phyloP scores from a whole-genome alignment of 2,797 vertebrate genomes.

The Paedocypris micromegethes region DNA sequence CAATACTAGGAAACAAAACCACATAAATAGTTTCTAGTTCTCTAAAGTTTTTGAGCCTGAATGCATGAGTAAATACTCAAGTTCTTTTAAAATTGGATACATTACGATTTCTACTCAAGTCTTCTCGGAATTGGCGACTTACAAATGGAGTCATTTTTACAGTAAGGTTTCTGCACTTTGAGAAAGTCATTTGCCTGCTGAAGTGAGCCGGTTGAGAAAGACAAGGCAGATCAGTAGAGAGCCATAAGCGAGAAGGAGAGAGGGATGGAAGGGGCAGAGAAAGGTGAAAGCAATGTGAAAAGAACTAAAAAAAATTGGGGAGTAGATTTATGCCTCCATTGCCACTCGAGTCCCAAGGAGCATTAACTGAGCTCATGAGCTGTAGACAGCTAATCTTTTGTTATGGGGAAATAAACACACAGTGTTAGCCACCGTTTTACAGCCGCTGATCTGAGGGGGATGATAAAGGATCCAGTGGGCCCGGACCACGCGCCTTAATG shows the following conservation, averaged over 20 bases:
- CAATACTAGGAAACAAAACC: too few relatives aligned
- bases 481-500: slow-evolving; percentile 62
- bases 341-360: slow-evolving; percentile 40
- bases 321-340: slow-evolving; percentile 52
- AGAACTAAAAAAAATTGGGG: slow-evolving; percentile 25
- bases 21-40: too few relatives aligned
- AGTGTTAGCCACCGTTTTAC: slow-evolving; percentile 62
- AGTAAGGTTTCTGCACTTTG: too few relatives aligned
- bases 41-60: too few relatives aligned
- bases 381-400: slow-evolving; percentile 68
- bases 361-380: slow-evolving; percentile 49
- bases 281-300: slow-evolving; percentile 1
- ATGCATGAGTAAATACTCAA: too few relatives aligned
- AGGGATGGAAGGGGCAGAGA: slow-evolving; percentile 8
- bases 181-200: too few relatives aligned
- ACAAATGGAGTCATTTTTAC: too few relatives aligned
- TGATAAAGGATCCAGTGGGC: slow-evolving; percentile 62
- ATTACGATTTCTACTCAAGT: too few relatives aligned
- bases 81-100: too few relatives aligned
- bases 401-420: slow-evolving; percentile 51
- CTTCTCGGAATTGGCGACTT: too few relatives aligned
- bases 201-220: slow-evolving; percentile 4
- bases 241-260: slow-evolving; percentile 1
- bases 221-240: background rate
- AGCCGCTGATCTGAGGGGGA: slow-evolving; percentile 56